Percentiles rank a stretch among this genome's conserved stretches.
Evolutionary conservation across 2,113 vertebrate species (phyloP).

Genomic region (Psittacula cyanocephala): DNA sequence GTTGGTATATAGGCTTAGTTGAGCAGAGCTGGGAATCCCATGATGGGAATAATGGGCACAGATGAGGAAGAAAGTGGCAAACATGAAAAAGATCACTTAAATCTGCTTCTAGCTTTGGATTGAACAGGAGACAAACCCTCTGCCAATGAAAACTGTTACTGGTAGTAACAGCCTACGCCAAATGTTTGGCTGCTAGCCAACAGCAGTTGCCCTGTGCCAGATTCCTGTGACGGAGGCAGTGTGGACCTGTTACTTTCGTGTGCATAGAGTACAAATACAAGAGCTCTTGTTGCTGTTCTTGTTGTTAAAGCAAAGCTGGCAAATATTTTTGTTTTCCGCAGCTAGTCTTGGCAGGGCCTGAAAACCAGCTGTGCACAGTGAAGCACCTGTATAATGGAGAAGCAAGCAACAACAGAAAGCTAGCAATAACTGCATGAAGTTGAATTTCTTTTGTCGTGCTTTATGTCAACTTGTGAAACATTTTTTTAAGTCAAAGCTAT

Average conservation of each 20-base stretch:
- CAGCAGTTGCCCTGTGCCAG: constrained; percentile 15
- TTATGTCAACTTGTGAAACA: constrained; percentile 4
- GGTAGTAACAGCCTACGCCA: not conserved
- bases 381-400: constrained; percentile 37
- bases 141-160: constrained; percentile 47
- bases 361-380: not conserved
- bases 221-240: not conserved
- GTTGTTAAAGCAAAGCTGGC: constrained; percentile 11
- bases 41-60: not conserved
- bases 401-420: not conserved
- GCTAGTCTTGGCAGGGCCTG: constrained; percentile 25
- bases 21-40: not conserved
- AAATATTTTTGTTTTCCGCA: constrained; percentile 70
- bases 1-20: not conserved
- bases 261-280: constrained; percentile 32
- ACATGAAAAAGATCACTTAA: not conserved
- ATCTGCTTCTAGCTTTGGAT: constrained; percentile 7
- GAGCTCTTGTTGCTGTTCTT: not conserved
- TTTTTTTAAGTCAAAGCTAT: not conserved
- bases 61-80: not conserved
- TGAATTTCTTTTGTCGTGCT: not conserved
- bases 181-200: constrained; percentile 43
- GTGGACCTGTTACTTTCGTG: not conserved
- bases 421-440: not conserved
- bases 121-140: constrained; percentile 14